phyloP scores from a whole-genome alignment of 2,797 vertebrate genomes.

The Phoebastria nigripes region DNA sequence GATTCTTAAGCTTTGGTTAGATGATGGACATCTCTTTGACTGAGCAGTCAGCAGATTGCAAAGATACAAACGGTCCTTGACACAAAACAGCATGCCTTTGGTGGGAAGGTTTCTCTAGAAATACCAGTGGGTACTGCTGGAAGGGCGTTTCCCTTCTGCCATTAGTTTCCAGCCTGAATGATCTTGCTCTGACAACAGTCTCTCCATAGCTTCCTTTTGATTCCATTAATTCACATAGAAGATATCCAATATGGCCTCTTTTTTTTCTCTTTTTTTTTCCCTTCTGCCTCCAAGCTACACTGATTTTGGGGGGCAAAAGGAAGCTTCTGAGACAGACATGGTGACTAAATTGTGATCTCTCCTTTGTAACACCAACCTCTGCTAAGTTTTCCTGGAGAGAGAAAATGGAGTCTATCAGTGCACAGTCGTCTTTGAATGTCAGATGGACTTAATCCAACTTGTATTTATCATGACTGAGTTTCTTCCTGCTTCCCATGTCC shows the following conservation, averaged over 20 bases:
- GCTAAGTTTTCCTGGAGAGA: slow-evolving; percentile 9
- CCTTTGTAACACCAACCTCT: background rate
- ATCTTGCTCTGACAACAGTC: background rate
- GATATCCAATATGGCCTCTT: background rate
- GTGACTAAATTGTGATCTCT: background rate
- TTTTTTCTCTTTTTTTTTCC: too few relatives aligned
- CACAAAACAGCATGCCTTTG: background rate
- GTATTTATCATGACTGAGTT: background rate
- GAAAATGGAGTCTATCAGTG: background rate
- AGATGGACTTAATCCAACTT: background rate
- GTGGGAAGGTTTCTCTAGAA: slow-evolving; percentile 16
- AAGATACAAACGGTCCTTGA: background rate
- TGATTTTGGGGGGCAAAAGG: background rate
- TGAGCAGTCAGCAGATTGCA: background rate
- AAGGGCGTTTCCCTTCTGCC: background rate
- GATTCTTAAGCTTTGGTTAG: background rate
- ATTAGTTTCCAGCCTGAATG: background rate
- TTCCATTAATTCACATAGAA: background rate
- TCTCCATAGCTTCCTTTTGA: background rate
- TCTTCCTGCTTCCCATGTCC: background rate
- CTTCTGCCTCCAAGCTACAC: background rate
- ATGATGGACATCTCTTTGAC: background rate
- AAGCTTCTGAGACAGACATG: background rate
- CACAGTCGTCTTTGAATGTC: background rate
- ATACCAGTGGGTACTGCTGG: background rate